phyloP scores from a whole-genome alignment of 2,797 vertebrate species.

The Microctenopoma steveboyesi region DNA sequence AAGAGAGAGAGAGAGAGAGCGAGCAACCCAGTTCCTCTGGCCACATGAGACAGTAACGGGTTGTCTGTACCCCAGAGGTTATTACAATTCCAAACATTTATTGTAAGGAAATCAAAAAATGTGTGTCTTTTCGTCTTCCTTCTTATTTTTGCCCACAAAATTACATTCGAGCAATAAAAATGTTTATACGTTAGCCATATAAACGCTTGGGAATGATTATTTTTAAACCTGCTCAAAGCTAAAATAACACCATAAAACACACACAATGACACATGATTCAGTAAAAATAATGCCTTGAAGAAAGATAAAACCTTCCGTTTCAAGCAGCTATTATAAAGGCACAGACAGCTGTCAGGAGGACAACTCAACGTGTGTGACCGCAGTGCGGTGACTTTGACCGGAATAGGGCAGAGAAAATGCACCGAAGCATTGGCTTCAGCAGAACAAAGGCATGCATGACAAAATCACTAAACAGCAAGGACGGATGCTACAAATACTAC shows the following conservation, averaged over 20 bases:
- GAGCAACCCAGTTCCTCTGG: constrained; percentile 55
- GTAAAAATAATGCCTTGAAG: constrained; percentile 68
- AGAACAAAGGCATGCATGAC: constrained; percentile 62
- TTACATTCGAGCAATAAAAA: constrained; percentile 77
- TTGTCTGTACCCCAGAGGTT: constrained; percentile 67
- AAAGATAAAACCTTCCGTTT: constrained; percentile 64
- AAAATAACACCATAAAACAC: constrained; percentile 74
- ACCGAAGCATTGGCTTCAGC: constrained; percentile 64
- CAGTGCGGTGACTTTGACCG: constrained; percentile 57
- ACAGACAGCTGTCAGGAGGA: constrained; percentile 70
- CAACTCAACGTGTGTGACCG: constrained; percentile 63
- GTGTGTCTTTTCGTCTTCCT: constrained; percentile 63
- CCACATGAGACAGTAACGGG: constrained; percentile 77
- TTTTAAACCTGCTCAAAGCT: constrained; percentile 62
- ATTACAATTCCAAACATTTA: constrained; percentile 80
- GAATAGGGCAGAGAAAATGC: constrained; percentile 67
- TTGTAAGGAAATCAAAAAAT: constrained; percentile 80
- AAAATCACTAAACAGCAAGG: constrained; percentile 56
- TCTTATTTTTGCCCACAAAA: constrained; percentile 70
- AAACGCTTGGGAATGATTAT: constrained; percentile 73
- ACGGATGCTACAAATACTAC: constrained; percentile 51
- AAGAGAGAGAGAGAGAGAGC: constrained; percentile 39
- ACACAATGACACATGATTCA: constrained; percentile 64
- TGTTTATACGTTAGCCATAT: constrained; percentile 74
- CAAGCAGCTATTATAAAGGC: constrained; percentile 74